A percentile compares a stretch with the other conserved stretches of the same genome.
Conservation (phyloP, 2,888 invertebrate species). For the Boloria selene region DNA sequence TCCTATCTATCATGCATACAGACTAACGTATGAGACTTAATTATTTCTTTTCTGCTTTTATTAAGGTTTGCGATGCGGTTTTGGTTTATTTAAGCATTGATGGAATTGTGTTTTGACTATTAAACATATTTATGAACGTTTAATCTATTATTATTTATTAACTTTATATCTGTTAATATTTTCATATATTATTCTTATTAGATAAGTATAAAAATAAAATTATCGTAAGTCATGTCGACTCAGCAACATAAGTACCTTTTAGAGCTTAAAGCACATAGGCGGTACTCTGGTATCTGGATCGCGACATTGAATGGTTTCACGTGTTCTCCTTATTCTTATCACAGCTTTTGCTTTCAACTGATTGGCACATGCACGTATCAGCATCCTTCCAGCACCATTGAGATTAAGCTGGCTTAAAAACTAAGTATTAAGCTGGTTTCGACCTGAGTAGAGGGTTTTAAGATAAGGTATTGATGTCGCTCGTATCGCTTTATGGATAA, state of each 20-base stretch:
- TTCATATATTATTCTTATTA: not conserved
- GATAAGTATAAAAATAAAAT: not conserved
- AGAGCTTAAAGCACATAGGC: conserved; percentile 21
- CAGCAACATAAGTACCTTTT: not conserved
- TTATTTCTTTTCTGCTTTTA: conserved; percentile 12
- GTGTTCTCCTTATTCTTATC: conserved; percentile 27
- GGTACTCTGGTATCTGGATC: conserved; percentile 27
- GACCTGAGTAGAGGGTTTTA: conserved; percentile 24
- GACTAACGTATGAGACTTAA: conserved; percentile 16
- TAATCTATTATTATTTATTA: not conserved
- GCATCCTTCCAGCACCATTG: conserved; percentile 30
- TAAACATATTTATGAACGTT: not conserved
- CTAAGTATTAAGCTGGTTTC: conserved; percentile 28
- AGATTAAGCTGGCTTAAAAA: conserved; percentile 35
- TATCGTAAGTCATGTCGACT: not conserved
- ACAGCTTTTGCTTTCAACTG: conserved; percentile 34
- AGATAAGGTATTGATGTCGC: conserved; percentile 27
- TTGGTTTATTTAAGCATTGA: not conserved
- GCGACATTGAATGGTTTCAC: conserved; percentile 31
- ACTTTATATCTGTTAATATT: not conserved
- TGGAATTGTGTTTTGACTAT: not conserved
- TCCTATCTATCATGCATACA: conserved; percentile 30
- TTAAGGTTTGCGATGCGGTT: conserved; percentile 5
- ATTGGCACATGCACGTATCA: conserved; percentile 35
- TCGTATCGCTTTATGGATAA: conserved; percentile 14